Conservation (phyloP, 2,888 invertebrate species). For the Amphipoea oculea region DNA sequence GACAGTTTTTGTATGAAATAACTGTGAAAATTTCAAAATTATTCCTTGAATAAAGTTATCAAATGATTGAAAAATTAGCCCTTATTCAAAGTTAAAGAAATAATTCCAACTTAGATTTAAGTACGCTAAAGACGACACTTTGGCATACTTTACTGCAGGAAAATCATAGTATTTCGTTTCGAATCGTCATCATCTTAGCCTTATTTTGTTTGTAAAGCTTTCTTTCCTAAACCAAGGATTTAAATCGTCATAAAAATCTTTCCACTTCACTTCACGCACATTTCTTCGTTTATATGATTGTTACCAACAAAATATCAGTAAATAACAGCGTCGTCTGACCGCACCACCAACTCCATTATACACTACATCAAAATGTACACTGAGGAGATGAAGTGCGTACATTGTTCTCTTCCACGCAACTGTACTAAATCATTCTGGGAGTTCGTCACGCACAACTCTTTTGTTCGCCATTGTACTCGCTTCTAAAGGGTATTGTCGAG, state of each 20-base stretch:
- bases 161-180: neutral
- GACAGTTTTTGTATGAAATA: too few species aligned
- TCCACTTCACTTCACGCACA: neutral
- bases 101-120: neutral
- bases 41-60: too few species aligned
- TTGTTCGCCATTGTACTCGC: slow-evolving; percentile 70
- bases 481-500: slow-evolving; percentile 62
- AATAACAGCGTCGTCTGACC: slow-evolving; percentile 40
- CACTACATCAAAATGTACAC: slow-evolving; percentile 54
- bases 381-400: slow-evolving; percentile 60
- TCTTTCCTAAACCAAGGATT: neutral
- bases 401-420: slow-evolving; percentile 68
- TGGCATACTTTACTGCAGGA: neutral
- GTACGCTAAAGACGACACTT: too few species aligned
- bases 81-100: too few species aligned
- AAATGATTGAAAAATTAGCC: too few species aligned
- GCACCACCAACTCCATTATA: slow-evolving; percentile 55
- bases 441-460: slow-evolving; percentile 73
- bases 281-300: neutral
- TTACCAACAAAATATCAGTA: slow-evolving; percentile 26
- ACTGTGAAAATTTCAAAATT: too few species aligned
- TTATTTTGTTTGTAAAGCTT: neutral
- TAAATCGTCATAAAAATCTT: neutral
- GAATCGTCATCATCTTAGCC: neutral
- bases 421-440: slow-evolving; percentile 70